phyloP scores from a whole-genome alignment of 1,140 invertebrate species.

The Drosophila bipectinata region DNA sequence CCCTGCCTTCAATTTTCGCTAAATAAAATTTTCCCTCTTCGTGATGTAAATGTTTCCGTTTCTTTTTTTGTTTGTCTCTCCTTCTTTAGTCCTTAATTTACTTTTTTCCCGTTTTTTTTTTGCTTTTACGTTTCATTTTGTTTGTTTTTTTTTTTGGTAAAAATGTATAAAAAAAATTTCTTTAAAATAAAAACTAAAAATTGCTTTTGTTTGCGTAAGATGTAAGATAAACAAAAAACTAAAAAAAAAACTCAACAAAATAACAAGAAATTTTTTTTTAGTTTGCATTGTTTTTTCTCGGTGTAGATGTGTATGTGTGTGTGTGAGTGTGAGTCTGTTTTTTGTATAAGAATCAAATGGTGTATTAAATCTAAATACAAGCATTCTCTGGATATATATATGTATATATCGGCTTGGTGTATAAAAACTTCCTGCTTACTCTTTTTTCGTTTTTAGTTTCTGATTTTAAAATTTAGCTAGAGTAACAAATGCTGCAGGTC shows the following conservation, averaged over 20 bases:
- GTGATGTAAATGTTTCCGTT: constrained; percentile 44
- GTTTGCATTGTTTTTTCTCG: constrained; percentile 54
- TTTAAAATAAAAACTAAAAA: constrained; percentile 66
- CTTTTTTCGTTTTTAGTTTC: background rate
- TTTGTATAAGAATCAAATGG: constrained; percentile 33
- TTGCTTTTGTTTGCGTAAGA: constrained; percentile 48
- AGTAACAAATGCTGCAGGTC: constrained; percentile 51
- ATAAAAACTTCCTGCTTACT: constrained; percentile 22
- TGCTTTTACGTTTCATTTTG: constrained; percentile 31
- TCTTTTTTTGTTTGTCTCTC: constrained; percentile 10
- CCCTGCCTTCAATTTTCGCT: constrained; percentile 71
- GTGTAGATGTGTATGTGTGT: constrained; percentile 17
- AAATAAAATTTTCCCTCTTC: constrained; percentile 51
- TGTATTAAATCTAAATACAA: constrained; percentile 42
- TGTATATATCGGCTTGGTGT: constrained; percentile 1
- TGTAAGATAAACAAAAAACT: constrained; percentile 30
- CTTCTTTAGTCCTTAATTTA: constrained; percentile 18
- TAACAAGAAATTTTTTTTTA: constrained; percentile 66
- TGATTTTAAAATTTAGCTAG: constrained; percentile 59
- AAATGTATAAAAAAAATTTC: constrained; percentile 49
- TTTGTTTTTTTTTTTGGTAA: constrained; percentile 54
- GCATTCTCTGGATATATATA: background rate
- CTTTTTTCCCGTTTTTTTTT: constrained; percentile 35
- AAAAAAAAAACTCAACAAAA: constrained; percentile 75
- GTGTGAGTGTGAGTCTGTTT: constrained; percentile 3